Conservation (phyloP, 2,888 invertebrate species). For the Callyntrura sp. region DNA sequence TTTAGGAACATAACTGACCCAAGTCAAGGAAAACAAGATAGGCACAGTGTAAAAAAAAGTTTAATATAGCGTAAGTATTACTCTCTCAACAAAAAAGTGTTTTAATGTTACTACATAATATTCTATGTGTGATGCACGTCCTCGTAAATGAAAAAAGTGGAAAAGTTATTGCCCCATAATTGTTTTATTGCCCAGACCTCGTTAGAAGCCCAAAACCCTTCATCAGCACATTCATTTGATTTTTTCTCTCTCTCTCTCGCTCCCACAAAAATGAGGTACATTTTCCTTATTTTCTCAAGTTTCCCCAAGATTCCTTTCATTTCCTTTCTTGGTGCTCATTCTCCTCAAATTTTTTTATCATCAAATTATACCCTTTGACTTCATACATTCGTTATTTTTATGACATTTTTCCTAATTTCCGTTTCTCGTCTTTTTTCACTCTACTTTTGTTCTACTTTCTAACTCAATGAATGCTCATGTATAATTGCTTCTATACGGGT, state of each 20-base stretch:
- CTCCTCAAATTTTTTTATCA: not conserved
- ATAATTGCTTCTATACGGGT: not conserved
- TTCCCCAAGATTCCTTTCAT: conserved; percentile 33
- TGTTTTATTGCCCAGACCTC: conserved; percentile 51
- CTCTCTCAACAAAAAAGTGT: not conserved
- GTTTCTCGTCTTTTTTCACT: conserved; percentile 9
- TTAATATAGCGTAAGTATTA: not conserved
- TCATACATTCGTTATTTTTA: conserved; percentile 18
- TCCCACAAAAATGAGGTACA: not conserved
- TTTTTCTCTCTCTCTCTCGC: not conserved
- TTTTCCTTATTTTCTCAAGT: conserved; percentile 29
- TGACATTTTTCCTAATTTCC: conserved; percentile 58
- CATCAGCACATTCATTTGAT: not conserved
- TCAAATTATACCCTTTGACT: not conserved
- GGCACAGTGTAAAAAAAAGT: not conserved
- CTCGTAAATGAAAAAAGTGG: conserved; percentile 30
- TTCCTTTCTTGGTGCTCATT: not conserved
- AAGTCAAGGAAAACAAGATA: not conserved
- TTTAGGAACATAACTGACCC: conserved; percentile 28
- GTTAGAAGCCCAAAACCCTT: conserved; percentile 23
- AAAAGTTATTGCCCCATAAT: conserved; percentile 58
- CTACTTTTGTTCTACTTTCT: not conserved
- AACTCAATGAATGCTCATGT: not conserved
- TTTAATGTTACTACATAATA: not conserved
- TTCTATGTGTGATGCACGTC: not conserved